phyloP scores from a whole-genome alignment of 2,888 invertebrate genomes.

The Siphonodentalium dalli region DNA sequence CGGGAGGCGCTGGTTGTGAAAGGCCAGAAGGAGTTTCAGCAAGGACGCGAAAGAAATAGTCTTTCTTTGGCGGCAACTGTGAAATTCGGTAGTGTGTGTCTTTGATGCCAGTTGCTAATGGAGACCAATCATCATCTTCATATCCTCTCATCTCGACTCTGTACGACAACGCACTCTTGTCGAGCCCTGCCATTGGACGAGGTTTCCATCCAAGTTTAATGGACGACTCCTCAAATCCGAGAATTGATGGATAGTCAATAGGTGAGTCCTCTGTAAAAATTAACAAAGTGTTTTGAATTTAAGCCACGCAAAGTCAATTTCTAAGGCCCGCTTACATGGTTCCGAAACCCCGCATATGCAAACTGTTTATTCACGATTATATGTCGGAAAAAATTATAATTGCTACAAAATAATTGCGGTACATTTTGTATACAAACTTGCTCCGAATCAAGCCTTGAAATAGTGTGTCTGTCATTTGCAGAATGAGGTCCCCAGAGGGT shows the following conservation, averaged over 20 bases:
- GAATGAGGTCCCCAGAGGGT: too few species aligned
- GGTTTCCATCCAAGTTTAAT: constrained; percentile 48
- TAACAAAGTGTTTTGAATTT: constrained; percentile 3
- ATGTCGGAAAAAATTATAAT: too few species aligned
- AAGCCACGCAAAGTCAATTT: background rate
- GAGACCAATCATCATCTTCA: constrained; percentile 42
- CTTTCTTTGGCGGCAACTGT: constrained; percentile 83
- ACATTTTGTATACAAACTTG: background rate
- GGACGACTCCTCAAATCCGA: constrained; percentile 46
- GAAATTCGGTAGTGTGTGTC: constrained; percentile 54
- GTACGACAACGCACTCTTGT: constrained; percentile 40
- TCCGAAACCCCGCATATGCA: too few species aligned
- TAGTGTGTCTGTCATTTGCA: too few species aligned
- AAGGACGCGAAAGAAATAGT: constrained; percentile 93
- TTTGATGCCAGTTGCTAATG: constrained; percentile 42
- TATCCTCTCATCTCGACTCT: constrained; percentile 50
- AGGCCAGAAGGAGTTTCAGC: constrained; percentile 96
- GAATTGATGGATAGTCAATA: constrained; percentile 50
- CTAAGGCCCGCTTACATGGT: too few species aligned
- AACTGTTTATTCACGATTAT: background rate
- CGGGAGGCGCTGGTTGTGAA: constrained; percentile 93
- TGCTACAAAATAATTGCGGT: too few species aligned
- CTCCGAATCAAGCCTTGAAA: too few species aligned
- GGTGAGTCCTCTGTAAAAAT: constrained; percentile 38
- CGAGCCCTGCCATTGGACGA: constrained; percentile 32